phyloP scores from a whole-genome alignment of 2,797 vertebrate species.

The Enteromius mattozi region DNA sequence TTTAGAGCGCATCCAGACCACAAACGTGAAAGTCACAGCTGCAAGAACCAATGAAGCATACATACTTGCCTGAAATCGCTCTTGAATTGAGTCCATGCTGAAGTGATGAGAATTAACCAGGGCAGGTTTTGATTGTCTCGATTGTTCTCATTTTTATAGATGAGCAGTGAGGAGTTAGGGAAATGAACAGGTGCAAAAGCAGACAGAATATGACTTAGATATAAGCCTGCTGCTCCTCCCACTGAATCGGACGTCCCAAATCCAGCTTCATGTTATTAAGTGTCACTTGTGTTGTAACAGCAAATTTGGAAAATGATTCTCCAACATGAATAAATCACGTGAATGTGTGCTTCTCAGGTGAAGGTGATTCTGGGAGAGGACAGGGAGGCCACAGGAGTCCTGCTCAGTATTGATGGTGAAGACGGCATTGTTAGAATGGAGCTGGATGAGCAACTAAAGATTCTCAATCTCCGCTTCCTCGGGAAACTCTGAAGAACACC shows the following conservation, averaged over 20 bases:
- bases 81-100: background rate
- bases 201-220: background rate
- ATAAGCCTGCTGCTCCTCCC: background rate
- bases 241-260: background rate
- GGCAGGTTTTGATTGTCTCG: background rate
- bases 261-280: background rate
- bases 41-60: background rate
- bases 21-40: background rate
- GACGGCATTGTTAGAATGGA: constrained; percentile 95
- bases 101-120: background rate
- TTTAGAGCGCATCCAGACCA: background rate
- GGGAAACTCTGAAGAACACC: constrained; percentile 82
- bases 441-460: constrained; percentile 90
- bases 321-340: background rate
- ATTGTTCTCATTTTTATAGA: too few relatives aligned
- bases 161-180: background rate
- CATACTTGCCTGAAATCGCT: background rate
- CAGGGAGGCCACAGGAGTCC: constrained; percentile 88
- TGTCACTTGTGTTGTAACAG: too few relatives aligned
- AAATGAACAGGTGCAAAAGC: background rate
- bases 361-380: constrained; percentile 95
- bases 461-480: constrained; percentile 93
- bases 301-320: background rate
- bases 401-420: constrained; percentile 92
- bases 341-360: constrained; percentile 76